A percentile compares a stretch with the other conserved stretches of the same genome.
phyloP scores from a whole-genome alignment of 2,888 invertebrate species.

The Autographa gamma region DNA sequence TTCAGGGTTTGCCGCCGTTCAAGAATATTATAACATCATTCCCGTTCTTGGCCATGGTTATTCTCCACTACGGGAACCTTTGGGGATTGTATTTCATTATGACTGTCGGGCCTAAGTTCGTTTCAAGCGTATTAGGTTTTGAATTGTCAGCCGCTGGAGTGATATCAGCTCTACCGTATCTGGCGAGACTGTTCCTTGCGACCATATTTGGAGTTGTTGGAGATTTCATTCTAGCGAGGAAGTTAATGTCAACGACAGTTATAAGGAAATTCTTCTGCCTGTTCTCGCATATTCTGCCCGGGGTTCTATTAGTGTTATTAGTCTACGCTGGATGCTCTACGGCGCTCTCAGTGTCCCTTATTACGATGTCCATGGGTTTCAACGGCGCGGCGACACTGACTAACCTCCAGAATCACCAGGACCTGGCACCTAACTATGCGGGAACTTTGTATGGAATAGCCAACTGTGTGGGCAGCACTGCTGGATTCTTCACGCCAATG shows the following conservation, averaged over 20 bases:
- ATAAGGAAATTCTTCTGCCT: slow-evolving; percentile 91
- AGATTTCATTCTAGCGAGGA: slow-evolving; percentile 88
- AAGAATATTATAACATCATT: slow-evolving; percentile 90
- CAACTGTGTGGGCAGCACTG: slow-evolving; percentile 92
- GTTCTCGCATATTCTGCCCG: slow-evolving; percentile 89
- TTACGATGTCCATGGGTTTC: slow-evolving; percentile 91
- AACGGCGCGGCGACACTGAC: slow-evolving; percentile 90
- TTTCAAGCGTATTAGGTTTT: slow-evolving; percentile 92
- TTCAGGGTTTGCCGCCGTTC: slow-evolving; percentile 91
- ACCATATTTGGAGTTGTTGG: slow-evolving; percentile 92
- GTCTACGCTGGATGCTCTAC: slow-evolving; percentile 91
- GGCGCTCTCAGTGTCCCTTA: slow-evolving; percentile 89
- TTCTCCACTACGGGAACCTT: slow-evolving; percentile 93
- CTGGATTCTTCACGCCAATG: slow-evolving; percentile 93
- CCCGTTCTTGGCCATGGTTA: slow-evolving; percentile 91
- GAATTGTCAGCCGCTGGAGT: slow-evolving; percentile 92
- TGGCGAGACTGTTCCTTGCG: slow-evolving; percentile 91
- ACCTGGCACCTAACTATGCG: slow-evolving; percentile 93
- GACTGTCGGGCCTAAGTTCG: slow-evolving; percentile 93
- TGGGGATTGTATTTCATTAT: slow-evolving; percentile 94
- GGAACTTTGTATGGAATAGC: slow-evolving; percentile 94
- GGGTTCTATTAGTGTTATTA: slow-evolving; percentile 85
- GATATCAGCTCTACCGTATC: slow-evolving; percentile 92
- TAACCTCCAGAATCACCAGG: slow-evolving; percentile 91
- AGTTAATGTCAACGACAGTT: slow-evolving; percentile 79